These are phyloP conservation scores for Lagenorhynchus albirostris DNA, from an alignment of 2,113 vertebrate species.

Conservation along the genomic window DNA sequence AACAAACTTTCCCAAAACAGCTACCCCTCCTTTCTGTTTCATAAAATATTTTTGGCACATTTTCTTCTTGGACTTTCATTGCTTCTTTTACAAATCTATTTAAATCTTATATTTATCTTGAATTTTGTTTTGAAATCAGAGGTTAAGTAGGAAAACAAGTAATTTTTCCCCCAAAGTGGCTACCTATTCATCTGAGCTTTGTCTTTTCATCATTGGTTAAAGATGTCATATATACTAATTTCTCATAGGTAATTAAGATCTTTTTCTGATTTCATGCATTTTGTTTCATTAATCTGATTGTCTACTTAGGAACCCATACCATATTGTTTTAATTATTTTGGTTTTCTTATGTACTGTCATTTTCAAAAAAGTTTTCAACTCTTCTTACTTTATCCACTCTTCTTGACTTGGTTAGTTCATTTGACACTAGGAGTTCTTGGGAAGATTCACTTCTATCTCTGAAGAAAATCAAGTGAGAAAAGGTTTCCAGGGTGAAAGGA, in stretches of 20 bases:
- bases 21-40: not conserved
- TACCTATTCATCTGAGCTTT: not conserved
- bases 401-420: not conserved
- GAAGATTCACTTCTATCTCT: not conserved
- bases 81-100: not conserved
- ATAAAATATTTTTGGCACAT: not conserved
- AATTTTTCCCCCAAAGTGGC: not conserved
- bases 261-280: not conserved
- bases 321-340: not conserved
- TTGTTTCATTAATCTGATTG: not conserved
- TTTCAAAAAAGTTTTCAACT: not conserved
- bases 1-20: not conserved
- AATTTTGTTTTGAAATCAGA: conserved; percentile 27
- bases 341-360: not conserved
- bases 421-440: not conserved
- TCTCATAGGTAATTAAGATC: not conserved
- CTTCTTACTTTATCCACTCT: not conserved
- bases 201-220: not conserved
- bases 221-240: not conserved
- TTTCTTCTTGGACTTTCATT: not conserved
- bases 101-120: not conserved
- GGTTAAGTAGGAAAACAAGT: not conserved
- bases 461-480: not conserved
- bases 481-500: not conserved
- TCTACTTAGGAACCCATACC: not conserved